Evolutionary conservation across 1,140 invertebrate genomes (phyloP), one percentile per base, ranked within the genome.

Genomic region (Cataglyphis hispanica): DNA sequence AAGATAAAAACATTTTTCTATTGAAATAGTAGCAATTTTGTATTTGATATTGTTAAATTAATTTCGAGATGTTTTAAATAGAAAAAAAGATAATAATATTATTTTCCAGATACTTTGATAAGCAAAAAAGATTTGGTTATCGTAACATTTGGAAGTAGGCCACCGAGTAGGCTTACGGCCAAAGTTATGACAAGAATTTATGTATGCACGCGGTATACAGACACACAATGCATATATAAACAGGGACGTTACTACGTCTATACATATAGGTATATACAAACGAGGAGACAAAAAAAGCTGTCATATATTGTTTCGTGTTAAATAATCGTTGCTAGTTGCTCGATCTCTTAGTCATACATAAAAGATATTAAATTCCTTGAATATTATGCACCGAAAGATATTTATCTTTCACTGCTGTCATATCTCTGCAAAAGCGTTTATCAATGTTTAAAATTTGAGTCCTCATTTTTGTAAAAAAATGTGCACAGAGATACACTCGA

Each of bases 71-170:
- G 11, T 31, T 61, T 64, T 22, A 22, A n/a, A 34, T 19, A 19
- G 19, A 6, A 46, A 46, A 16, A 43, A 37, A 7, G 31, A 0
- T 3, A 31, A 53, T 5, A 19, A 22, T 69, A 66, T 43, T 43
- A 77, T 43, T 2, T 34, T 72, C 10, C 16, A 72, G 34, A 70
- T 13, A 2, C 11, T 58, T 60, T 27, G 64, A 69, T 19, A 43
- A 83, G 60, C 16, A 34, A 43, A 7, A 34, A 40, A 46, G 37
- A 27, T 56, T 60, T 43, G 67, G 40, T 19, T 60, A 72, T 37
- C 53, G 53, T 74, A 83, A 83, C 72, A 74, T 83, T 83, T 83
- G 67, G 25, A 83, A 83, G 37, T 83, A 83, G 78, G 78, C 53
- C 67, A 61, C 61, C 78, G 37, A 19, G 40, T 46, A 72, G 31